Conservation (phyloP, 2,113 vertebrate species). For the Geothlypis trichas region DNA sequence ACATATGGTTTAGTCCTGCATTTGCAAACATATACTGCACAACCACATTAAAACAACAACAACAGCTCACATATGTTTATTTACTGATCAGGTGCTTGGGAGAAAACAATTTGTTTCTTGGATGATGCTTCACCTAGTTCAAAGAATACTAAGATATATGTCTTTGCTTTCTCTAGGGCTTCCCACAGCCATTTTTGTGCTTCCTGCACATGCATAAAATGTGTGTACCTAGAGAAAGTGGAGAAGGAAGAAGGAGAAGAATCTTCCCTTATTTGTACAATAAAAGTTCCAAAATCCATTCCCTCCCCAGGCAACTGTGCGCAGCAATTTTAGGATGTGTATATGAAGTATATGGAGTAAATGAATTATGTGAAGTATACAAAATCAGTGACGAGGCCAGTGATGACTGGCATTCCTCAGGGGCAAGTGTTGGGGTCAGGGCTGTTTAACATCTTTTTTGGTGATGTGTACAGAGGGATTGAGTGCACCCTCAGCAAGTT, state of each 20-base stretch:
- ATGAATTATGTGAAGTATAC: neutral
- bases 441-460: neutral
- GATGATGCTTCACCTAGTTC: neutral
- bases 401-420: neutral
- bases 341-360: neutral
- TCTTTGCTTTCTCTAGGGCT: neutral
- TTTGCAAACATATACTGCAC: constrained; percentile 23
- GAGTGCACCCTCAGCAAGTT: neutral
- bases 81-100: constrained; percentile 35
- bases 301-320: neutral
- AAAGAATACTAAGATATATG: neutral
- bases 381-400: neutral
- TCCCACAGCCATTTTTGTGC: neutral
- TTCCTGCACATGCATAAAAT: neutral
- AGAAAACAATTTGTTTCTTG: constrained; percentile 17
- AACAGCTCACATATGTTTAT: constrained; percentile 35
- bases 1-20: constrained; percentile 42
- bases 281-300: neutral
- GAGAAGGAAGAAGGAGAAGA: neutral
- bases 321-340: neutral
- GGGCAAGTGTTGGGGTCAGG: neutral
- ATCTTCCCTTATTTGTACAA: neutral
- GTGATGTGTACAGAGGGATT: neutral
- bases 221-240: neutral
- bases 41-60: constrained; percentile 30